Evolutionary conservation across 2,888 invertebrate species (phyloP).

Genomic region (Drosophila mimetica): DNA sequence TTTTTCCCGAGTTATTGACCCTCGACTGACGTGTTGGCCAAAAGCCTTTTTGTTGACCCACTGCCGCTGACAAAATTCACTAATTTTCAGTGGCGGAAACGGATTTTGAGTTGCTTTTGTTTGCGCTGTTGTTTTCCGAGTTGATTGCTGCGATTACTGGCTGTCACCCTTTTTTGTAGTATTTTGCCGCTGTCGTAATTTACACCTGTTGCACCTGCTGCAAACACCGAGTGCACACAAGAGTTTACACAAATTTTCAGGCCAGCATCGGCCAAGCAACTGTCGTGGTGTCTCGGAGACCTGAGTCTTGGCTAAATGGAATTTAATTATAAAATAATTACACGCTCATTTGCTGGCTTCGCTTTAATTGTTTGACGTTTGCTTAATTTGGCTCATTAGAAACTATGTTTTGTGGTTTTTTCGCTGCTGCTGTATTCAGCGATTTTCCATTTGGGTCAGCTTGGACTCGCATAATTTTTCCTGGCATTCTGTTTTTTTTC

Average conservation of each 20-base stretch:
- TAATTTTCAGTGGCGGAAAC: slow-evolving; percentile 54
- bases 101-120: slow-evolving; percentile 38
- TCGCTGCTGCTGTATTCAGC: slow-evolving; percentile 5
- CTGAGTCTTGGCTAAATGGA: slow-evolving; percentile 71
- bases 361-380: slow-evolving; percentile 76
- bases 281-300: slow-evolving; percentile 18
- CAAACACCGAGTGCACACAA: slow-evolving; percentile 57
- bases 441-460: slow-evolving; percentile 50
- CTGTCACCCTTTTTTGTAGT: slow-evolving; percentile 37
- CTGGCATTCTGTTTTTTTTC: slow-evolving; percentile 1
- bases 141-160: slow-evolving; percentile 66
- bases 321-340: slow-evolving; percentile 81
- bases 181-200: slow-evolving; percentile 54
- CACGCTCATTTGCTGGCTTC: slow-evolving; percentile 73
- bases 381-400: slow-evolving; percentile 77
- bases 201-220: slow-evolving; percentile 75
- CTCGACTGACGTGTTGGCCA: slow-evolving; percentile 10
- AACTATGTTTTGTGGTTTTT: slow-evolving; percentile 55
- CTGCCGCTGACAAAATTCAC: slow-evolving; percentile 42
- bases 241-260: slow-evolving; percentile 49
- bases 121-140: slow-evolving; percentile 45
- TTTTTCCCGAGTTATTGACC: slow-evolving; percentile 12
- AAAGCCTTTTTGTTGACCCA: slow-evolving; percentile 39
- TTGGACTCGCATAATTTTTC: slow-evolving; percentile 30
- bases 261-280: slow-evolving; percentile 38